Evolutionary conservation across 2,888 invertebrate genomes (phyloP), one percentile per base, ranked within the genome.

Genomic region (Nephrocerus scutellatus): DNA sequence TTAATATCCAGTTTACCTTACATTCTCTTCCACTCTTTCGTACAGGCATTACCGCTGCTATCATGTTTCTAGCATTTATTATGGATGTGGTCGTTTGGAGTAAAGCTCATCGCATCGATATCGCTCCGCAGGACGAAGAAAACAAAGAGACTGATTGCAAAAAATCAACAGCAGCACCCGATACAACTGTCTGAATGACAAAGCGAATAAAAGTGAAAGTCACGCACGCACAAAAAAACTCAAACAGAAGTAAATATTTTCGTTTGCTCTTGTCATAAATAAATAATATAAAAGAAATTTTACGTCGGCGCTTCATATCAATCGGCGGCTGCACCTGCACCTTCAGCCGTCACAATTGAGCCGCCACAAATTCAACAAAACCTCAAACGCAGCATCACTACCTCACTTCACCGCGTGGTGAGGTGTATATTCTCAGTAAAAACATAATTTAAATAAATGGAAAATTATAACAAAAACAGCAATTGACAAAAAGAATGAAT

Each of bases 51-150:
- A 90, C 91, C 0, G 85, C 88, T 34, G 80, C 80, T 19, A 80
- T 92, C 46, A 80, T 92, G 75, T 76, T 87, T 58, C 73, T 87
- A 39, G 92, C 90, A 41, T 91, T 90, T 66, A 73, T 90, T 50
- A 86, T 90, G 69, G 92, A 92, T 71, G 63, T 89, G 54, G 74
- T 89, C 34, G 90, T 92, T 19, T 91, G 88, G 86, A 83, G 83
- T 61, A 86, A 87, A 66, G 89, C 90, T 28, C 82, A 84, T 38
- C 83, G 83, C 57, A 89, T 91, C 55, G 77, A 77, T 59, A 77
- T 78, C 66, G 76, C 77, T 55, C 77, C 77, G 2, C 57, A 58
- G 41, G 63, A 65, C 38, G 71, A 68, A 18, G 53, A 45, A 36
- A 55, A 46, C 23, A 54, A 21, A 16, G 61, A 56, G 39, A 46